Conservation (phyloP, 2,113 vertebrate species). For the Ellobius talpinus region DNA sequence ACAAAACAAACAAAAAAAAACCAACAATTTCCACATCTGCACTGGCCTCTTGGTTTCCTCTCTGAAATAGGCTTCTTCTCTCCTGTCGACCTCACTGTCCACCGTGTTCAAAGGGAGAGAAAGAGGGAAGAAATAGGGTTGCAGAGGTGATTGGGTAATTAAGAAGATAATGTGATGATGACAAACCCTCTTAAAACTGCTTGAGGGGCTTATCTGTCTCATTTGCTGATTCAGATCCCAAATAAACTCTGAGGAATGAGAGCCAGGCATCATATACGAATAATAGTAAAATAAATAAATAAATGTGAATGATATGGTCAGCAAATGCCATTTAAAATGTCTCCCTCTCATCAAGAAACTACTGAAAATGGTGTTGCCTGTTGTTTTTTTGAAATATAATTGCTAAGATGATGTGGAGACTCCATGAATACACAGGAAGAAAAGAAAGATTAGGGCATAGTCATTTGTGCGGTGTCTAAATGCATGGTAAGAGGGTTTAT, state of each 20-base stretch:
- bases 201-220: neutral
- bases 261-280: neutral
- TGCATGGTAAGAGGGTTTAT: neutral
- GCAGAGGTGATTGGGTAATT: neutral
- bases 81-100: neutral
- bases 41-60: neutral
- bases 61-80: conserved; percentile 4
- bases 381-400: neutral
- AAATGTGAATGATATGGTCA: neutral
- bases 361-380: neutral
- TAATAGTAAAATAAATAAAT: neutral
- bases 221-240: conserved; percentile 51
- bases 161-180: neutral
- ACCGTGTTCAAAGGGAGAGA: neutral
- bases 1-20: too few species aligned
- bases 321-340: conserved; percentile 12
- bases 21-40: neutral
- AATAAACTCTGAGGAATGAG: conserved; percentile 44
- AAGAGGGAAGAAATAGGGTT: neutral
- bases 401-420: neutral
- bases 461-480: neutral
- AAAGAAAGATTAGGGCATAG: neutral
- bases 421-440: neutral
- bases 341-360: neutral
- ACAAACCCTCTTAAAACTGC: neutral